phyloP scores from a whole-genome alignment of 2,888 invertebrate species.

The Pachliopta kotzebuea region DNA sequence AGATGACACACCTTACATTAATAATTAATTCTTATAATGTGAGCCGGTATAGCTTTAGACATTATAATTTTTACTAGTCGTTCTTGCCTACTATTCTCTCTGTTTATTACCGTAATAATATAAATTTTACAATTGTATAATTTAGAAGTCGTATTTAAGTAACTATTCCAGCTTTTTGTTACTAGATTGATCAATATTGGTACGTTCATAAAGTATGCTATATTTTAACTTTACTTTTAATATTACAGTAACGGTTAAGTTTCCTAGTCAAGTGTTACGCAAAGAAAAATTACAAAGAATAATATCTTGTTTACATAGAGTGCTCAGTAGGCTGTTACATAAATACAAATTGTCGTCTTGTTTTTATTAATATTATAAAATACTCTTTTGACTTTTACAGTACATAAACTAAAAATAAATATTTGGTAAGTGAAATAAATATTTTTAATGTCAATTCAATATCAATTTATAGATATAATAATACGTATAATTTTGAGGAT shows the following conservation, averaged over 20 bases:
- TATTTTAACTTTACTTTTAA: background rate
- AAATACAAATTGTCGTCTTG: too few species aligned
- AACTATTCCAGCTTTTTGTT: background rate
- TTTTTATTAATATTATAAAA: too few species aligned
- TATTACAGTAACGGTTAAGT: slow-evolving; percentile 24
- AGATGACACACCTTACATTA: too few species aligned
- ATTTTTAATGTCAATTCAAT: too few species aligned
- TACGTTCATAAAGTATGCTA: background rate
- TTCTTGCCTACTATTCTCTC: slow-evolving; percentile 13
- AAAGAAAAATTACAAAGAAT: slow-evolving; percentile 40
- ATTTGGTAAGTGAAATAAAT: too few species aligned
- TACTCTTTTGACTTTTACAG: too few species aligned
- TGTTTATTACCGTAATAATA: background rate
- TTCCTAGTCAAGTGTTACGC: slow-evolving; percentile 46
- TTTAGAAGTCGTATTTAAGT: background rate
- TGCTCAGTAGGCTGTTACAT: background rate
- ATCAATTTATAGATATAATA: too few species aligned
- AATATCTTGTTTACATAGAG: slow-evolving; percentile 9
- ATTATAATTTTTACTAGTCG: background rate
- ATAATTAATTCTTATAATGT: background rate
- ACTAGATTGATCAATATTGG: background rate
- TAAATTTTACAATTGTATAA: background rate
- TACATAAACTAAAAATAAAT: too few species aligned
- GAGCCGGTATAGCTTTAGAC: background rate
- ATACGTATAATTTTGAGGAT: too few species aligned